Evolutionary conservation across 1,140 invertebrate genomes (phyloP).

Genomic region (Nasonia vitripennis): DNA sequence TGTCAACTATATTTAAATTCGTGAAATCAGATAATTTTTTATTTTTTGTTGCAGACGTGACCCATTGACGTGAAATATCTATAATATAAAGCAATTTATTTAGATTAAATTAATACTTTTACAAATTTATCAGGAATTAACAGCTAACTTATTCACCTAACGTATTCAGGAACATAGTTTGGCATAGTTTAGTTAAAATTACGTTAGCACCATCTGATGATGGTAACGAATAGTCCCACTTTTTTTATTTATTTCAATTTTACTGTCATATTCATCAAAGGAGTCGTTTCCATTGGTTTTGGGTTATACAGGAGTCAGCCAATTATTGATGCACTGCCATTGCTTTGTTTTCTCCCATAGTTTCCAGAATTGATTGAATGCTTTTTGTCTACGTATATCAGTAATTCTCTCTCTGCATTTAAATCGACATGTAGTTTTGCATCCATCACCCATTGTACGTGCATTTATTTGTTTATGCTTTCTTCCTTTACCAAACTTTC

Average conservation of each 20-base stretch:
- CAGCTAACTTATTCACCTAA: background rate
- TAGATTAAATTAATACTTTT: background rate
- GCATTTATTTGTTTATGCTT: background rate
- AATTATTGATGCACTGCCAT: background rate
- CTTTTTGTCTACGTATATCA: background rate
- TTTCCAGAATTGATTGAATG: background rate
- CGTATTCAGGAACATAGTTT: background rate
- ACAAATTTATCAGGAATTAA: no score
- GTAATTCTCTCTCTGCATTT: background rate
- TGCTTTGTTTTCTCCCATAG: background rate
- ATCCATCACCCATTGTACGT: no score
- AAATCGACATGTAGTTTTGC: background rate
- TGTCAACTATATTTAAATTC: background rate
- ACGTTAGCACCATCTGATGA: background rate
- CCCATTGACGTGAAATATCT: slow-evolving; percentile 25
- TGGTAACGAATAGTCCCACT: background rate
- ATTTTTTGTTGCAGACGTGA: slow-evolving; percentile 5
- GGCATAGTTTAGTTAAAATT: background rate
- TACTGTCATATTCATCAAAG: background rate
- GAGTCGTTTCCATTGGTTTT: background rate
- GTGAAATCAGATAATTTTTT: background rate
- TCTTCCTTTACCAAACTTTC: background rate
- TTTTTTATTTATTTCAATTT: background rate
- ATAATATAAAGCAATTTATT: background rate
- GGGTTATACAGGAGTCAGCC: background rate